Conservation (phyloP, 2,888 invertebrate genomes). For the Biston betularia region DNA sequence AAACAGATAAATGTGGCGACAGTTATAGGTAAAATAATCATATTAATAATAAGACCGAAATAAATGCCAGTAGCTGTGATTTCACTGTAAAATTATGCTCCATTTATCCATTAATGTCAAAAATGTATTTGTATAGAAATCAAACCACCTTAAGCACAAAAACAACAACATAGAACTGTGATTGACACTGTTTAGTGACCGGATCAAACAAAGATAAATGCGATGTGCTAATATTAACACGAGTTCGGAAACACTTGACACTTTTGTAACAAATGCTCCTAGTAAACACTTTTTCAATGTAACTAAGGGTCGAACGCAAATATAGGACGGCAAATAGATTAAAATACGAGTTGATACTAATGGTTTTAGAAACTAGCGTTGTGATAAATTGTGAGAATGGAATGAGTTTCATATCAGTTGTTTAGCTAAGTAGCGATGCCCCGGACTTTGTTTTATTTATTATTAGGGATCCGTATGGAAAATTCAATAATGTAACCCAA, state of each 20-base stretch:
- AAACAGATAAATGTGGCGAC: no score
- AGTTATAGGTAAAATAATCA: no score
- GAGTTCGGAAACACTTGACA: constrained; percentile 61
- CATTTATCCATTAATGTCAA: no score
- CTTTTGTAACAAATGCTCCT: constrained; percentile 27
- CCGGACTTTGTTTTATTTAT: no score
- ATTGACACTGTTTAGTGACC: constrained; percentile 24
- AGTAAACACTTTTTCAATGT: constrained; percentile 58
- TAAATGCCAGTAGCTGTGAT: no score
- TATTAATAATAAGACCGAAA: no score
- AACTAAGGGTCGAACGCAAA: constrained; percentile 62
- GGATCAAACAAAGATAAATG: constrained; percentile 57
- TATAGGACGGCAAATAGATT: constrained; percentile 66
- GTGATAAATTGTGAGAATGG: background rate
- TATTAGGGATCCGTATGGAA: no score
- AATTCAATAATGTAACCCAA: no score
- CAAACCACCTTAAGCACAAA: background rate
- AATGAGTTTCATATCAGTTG: background rate
- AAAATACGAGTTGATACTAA: constrained; percentile 27
- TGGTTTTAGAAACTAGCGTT: constrained; percentile 14
- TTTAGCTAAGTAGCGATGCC: no score
- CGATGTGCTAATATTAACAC: constrained; percentile 67
- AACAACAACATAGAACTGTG: background rate
- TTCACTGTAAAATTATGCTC: no score
- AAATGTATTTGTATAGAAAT: no score